Conservation (phyloP, 2,888 invertebrate genomes). For the Leptinotarsa tumamoca region DNA sequence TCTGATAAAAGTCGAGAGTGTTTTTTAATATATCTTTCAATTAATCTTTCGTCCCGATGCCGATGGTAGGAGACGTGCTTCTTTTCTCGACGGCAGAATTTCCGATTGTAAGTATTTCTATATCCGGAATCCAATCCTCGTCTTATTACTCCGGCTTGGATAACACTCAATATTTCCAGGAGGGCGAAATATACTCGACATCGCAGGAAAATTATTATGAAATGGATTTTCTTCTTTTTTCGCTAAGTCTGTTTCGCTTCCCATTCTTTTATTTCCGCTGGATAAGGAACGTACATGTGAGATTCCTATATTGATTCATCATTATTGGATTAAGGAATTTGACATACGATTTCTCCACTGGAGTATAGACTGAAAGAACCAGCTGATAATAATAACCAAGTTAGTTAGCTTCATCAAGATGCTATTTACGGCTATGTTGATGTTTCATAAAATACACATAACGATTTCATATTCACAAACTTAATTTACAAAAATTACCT, state of each 20-base stretch:
- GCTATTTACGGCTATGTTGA: too few relatives aligned
- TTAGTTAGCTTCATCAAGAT: too few relatives aligned
- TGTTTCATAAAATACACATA: too few relatives aligned
- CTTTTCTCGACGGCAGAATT: conserved; percentile 45
- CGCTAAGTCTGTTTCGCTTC: conserved; percentile 34
- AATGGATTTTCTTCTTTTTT: conserved; percentile 44
- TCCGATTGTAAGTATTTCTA: conserved; percentile 58
- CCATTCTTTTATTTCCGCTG: conserved; percentile 28
- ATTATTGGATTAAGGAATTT: conserved; percentile 8
- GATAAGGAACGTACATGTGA: conserved; percentile 13
- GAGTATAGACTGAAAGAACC: conserved; percentile 1
- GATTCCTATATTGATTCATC: conserved; percentile 14
- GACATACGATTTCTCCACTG: background rate
- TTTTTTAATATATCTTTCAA: conserved; percentile 29
- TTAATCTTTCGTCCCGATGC: conserved; percentile 53
- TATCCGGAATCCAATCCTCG: conserved; percentile 53
- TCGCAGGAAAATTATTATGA: conserved; percentile 46
- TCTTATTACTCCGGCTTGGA: conserved; percentile 48
- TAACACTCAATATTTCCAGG: conserved; percentile 42
- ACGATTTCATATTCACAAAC: too few relatives aligned
- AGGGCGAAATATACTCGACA: conserved; percentile 27
- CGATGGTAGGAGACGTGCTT: conserved; percentile 38
- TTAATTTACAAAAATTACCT: too few relatives aligned
- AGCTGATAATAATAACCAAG: background rate
- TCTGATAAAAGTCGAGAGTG: background rate